These are phyloP conservation scores for Sanderia malayensis DNA, from an alignment of 30 jellyfish, hydroid and myxozoan genomes.

Conservation along the genomic window DNA sequence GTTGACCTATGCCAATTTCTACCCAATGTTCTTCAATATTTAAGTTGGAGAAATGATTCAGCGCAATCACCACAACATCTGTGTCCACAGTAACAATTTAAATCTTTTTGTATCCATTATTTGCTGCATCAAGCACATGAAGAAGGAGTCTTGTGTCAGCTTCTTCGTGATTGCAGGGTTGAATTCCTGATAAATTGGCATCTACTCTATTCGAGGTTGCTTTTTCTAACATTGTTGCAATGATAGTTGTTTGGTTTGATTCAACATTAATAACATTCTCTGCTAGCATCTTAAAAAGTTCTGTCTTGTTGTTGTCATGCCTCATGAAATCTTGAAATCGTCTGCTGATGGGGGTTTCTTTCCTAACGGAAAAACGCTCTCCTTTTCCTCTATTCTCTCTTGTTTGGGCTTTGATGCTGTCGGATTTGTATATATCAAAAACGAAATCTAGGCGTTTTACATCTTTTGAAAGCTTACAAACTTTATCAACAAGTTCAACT, in stretches of 20 bases:
- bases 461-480: neutral
- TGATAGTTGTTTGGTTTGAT: neutral
- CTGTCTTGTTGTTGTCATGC: slow-evolving; percentile 1
- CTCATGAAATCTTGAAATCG: neutral
- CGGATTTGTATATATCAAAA: slow-evolving; percentile 8
- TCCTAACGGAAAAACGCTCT: neutral
- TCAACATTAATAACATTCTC: neutral
- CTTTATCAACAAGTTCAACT: neutral
- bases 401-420: slow-evolving; percentile 8
- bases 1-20: slow-evolving; percentile 1
- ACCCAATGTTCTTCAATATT: slow-evolving; percentile 13
- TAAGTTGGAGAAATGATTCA: neutral
- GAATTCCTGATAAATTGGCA: neutral
- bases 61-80: slow-evolving; percentile 15
- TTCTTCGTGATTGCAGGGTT: neutral
- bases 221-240: neutral
- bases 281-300: slow-evolving; percentile 1
- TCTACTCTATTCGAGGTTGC: neutral
- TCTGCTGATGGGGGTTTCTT: neutral
- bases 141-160: slow-evolving; percentile 4
- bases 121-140: neutral
- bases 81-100: slow-evolving; percentile 15
- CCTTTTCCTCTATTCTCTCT: slow-evolving; percentile 10
- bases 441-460: slow-evolving; percentile 5
- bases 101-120: neutral